These are phyloP conservation scores for Esperia sulphurella DNA, from an alignment of 2,888 invertebrate genomes.

Conservation along the genomic window DNA sequence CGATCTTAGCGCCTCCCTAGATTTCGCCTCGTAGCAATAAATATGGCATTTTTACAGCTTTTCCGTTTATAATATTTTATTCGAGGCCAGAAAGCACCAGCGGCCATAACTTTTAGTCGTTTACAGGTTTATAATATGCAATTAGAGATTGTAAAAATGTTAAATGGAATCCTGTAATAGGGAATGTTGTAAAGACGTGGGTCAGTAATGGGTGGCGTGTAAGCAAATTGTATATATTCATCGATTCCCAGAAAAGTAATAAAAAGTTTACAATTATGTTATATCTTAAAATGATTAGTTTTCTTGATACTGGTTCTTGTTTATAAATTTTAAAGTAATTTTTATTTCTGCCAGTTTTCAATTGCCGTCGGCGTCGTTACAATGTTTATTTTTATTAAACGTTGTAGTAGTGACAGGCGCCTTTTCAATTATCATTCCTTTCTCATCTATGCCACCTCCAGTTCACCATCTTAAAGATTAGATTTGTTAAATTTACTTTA, in stretches of 20 bases:
- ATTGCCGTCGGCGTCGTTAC: too few relatives aligned
- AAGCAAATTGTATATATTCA: constrained; percentile 51
- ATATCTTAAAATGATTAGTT: constrained; percentile 24
- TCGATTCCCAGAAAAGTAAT: constrained; percentile 54
- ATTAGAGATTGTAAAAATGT: constrained; percentile 77
- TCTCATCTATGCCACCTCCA: too few relatives aligned
- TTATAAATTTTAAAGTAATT: background rate
- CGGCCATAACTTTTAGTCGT: constrained; percentile 39
- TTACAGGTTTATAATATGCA: constrained; percentile 70
- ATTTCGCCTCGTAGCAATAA: constrained; percentile 10
- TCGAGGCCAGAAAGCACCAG: constrained; percentile 14
- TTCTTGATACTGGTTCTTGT: constrained; percentile 11
- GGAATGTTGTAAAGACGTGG: constrained; percentile 46
- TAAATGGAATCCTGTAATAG: constrained; percentile 65
- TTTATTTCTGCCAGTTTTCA: too few relatives aligned
- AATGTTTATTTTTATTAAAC: too few relatives aligned
- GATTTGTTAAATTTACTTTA: too few relatives aligned
- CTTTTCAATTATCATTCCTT: too few relatives aligned
- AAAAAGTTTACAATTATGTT: constrained; percentile 54
- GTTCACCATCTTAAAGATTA: too few relatives aligned
- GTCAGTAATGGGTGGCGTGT: constrained; percentile 49
- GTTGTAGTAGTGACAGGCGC: too few relatives aligned
- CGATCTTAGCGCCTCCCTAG: constrained; percentile 5
- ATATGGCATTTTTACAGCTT: constrained; percentile 23
- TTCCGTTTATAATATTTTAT: constrained; percentile 34